Evolutionary conservation across 2,113 vertebrate genomes (phyloP).

Genomic region (Alouatta palliata): DNA sequence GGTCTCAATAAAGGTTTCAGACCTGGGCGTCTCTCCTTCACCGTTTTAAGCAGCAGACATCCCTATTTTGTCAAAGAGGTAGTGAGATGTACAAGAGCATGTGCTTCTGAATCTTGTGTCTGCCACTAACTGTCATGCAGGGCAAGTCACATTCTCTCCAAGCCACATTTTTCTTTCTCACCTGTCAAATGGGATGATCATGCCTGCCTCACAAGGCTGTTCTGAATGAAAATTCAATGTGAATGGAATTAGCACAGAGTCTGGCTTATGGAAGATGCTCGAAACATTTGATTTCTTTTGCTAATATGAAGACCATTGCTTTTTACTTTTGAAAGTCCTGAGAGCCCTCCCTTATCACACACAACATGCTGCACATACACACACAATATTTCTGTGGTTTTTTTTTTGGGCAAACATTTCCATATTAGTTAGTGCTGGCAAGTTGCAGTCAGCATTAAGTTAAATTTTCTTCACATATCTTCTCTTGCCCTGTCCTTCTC

Average conservation of each 20-base stretch:
- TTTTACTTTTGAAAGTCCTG: constrained; percentile 33
- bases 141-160: background rate
- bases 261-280: background rate
- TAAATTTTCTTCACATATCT: background rate
- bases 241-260: constrained; percentile 27
- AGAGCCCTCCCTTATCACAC: background rate
- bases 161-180: background rate
- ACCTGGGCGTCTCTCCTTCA: background rate
- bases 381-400: background rate
- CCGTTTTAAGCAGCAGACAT: background rate
- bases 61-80: constrained; percentile 10
- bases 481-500: background rate
- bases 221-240: constrained; percentile 44
- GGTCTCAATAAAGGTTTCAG: background rate
- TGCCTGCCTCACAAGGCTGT: background rate
- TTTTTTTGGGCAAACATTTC: background rate
- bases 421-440: background rate
- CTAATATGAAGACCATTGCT: background rate
- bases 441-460: constrained; percentile 9
- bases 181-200: constrained; percentile 30
- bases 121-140: background rate
- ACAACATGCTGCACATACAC: background rate
- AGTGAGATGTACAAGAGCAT: background rate
- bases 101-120: background rate
- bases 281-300: background rate